Evolutionary conservation across 2,797 vertebrate genomes (phyloP).

Genomic region (Intellagama lesueurii): DNA sequence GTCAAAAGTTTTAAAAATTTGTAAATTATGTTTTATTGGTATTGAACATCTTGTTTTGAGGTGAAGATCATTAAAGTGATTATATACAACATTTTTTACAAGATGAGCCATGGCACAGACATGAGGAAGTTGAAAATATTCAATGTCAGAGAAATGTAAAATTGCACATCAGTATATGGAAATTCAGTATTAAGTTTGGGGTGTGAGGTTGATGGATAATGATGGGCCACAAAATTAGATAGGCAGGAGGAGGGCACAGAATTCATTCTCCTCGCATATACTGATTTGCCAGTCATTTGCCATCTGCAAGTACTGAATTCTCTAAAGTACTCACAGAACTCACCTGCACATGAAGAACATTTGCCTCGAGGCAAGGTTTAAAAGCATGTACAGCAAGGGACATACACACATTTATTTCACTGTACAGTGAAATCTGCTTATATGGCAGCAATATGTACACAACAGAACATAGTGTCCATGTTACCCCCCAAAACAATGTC

Average conservation of each 20-base stretch:
- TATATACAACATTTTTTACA: constrained; percentile 9
- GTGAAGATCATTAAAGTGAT: background rate
- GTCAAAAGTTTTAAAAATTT: background rate
- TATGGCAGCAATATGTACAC: background rate
- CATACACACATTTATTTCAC: background rate
- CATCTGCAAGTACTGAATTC: background rate
- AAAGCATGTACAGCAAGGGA: background rate
- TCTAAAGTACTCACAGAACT: background rate
- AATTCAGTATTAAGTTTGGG: background rate
- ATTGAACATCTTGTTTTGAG: background rate
- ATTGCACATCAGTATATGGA: background rate
- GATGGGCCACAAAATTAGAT: background rate
- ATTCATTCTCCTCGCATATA: background rate
- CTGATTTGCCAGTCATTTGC: background rate
- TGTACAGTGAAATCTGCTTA: background rate
- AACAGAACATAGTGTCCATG: background rate
- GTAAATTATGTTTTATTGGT: constrained; percentile 13
- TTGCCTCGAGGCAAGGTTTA: background rate
- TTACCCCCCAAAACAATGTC: background rate
- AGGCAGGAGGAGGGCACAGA: background rate
- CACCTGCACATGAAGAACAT: background rate
- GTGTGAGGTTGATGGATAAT: background rate
- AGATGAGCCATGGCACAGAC: background rate
- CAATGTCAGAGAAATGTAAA: background rate
- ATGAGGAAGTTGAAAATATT: background rate